Evolutionary conservation across 2,113 vertebrate species (phyloP).

Genomic region (Elgaria multicarinata): DNA sequence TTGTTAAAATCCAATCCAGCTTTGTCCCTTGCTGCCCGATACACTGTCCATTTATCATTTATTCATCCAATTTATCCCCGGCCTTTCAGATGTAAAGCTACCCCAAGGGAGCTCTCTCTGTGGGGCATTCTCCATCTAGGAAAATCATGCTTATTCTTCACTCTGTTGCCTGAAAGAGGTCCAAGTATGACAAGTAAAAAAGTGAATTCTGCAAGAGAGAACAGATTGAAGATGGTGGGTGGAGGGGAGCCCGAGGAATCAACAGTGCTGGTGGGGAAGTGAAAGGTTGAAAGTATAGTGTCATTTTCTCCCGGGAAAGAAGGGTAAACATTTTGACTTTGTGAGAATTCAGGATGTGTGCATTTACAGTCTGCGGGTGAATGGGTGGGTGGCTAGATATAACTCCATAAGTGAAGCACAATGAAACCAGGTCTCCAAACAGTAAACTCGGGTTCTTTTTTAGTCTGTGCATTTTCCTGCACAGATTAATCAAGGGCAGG

Average conservation of each 20-base stretch:
- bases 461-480: not conserved
- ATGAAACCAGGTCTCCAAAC: not conserved
- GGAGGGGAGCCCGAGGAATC: constrained; percentile 68
- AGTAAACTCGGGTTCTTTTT: not conserved
- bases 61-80: not conserved
- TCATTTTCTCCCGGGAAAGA: constrained; percentile 57
- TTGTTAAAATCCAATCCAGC: not conserved
- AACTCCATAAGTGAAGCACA: not conserved
- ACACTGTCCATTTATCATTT: not conserved
- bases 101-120: not conserved
- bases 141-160: not conserved
- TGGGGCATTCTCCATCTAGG: not conserved
- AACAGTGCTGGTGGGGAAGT: constrained; percentile 53
- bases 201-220: constrained; percentile 62
- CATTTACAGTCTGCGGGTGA: constrained; percentile 44
- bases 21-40: not conserved
- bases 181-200: constrained; percentile 49
- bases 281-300: constrained; percentile 68
- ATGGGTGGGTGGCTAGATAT: not conserved
- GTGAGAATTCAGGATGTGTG: constrained; percentile 63
- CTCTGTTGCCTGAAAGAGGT: constrained; percentile 39
- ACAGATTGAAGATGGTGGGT: constrained; percentile 70
- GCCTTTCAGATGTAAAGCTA: too few species aligned
- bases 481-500: not conserved
- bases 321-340: constrained; percentile 70